Evolutionary conservation across 2,113 vertebrate genomes (phyloP).

Genomic region (Todiramphus chloris): DNA sequence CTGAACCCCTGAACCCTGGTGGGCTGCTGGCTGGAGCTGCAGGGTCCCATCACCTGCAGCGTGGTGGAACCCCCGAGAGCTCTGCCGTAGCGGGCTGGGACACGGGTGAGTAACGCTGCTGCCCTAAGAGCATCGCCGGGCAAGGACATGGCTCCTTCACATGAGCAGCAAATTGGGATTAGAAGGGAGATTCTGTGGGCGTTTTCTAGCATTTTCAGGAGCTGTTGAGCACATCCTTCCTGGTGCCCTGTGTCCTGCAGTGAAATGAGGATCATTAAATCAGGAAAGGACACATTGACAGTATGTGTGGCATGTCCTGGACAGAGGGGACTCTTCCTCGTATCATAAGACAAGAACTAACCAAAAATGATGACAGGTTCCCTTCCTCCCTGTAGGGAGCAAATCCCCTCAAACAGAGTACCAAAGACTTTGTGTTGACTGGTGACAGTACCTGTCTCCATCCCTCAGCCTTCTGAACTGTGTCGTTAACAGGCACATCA

Average conservation of each 20-base stretch:
- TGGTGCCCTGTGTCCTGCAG: not conserved
- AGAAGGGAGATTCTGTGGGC: not conserved
- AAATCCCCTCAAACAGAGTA: not conserved
- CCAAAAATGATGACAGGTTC: not conserved
- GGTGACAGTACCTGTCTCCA: constrained; percentile 69
- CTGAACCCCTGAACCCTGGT: accelerated
- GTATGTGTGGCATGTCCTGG: not conserved
- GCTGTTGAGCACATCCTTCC: not conserved
- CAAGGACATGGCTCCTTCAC: accelerated
- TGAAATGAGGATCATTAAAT: not conserved
- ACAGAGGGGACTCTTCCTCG: not conserved
- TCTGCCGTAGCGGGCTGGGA: not conserved
- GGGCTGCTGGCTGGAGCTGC: not conserved
- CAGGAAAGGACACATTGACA: not conserved
- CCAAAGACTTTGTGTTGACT: not conserved
- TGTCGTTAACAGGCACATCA: constrained; percentile 69
- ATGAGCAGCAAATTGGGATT: not conserved
- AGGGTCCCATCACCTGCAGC: not conserved
- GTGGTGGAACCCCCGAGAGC: not conserved
- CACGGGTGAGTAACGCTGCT: not conserved
- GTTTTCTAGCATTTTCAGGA: not conserved
- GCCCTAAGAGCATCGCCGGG: not conserved
- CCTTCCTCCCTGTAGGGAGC: not conserved
- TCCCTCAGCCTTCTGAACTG: constrained; percentile 74
- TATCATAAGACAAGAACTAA: not conserved